Conservation (phyloP, 2,888 invertebrate genomes). For the Rutpela maculata region DNA sequence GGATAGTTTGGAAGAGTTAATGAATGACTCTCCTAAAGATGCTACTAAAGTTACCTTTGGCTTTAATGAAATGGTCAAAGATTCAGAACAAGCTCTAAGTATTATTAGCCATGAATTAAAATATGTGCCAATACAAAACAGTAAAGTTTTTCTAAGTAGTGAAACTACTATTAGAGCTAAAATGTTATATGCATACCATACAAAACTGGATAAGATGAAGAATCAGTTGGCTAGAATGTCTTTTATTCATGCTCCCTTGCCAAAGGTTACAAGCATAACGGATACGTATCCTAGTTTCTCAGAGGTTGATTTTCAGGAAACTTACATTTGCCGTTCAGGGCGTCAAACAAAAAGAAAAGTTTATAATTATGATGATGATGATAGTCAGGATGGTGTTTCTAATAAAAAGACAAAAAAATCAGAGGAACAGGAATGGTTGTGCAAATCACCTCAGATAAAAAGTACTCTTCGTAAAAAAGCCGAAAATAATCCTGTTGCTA, state of each 20-base stretch:
- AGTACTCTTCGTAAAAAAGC: constrained; percentile 29
- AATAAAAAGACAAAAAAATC: constrained; percentile 44
- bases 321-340: constrained; percentile 47
- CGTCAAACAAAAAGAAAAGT: constrained; percentile 47
- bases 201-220: constrained; percentile 43
- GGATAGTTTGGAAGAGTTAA: constrained; percentile 23
- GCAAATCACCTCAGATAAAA: constrained; percentile 29
- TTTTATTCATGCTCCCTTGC: constrained; percentile 42
- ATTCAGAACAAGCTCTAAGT: constrained; percentile 44
- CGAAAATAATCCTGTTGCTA: constrained; percentile 19
- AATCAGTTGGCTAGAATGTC: constrained; percentile 41
- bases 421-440: constrained; percentile 44
- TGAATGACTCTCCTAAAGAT: constrained; percentile 34
- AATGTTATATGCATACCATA: constrained; percentile 50
- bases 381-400: constrained; percentile 31
- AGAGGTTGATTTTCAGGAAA: constrained; percentile 37
- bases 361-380: constrained; percentile 47
- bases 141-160: constrained; percentile 47
- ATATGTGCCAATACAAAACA: constrained; percentile 53
- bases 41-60: constrained; percentile 49
- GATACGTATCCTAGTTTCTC: constrained; percentile 18
- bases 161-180: constrained; percentile 36
- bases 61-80: constrained; percentile 56
- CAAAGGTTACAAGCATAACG: constrained; percentile 27
- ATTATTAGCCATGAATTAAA: constrained; percentile 46